A percentile compares a stretch with the other conserved stretches of the same genome.
Evolutionary conservation across 2,113 vertebrate genomes (phyloP).

Genomic region (Argyrosomus japonicus): DNA sequence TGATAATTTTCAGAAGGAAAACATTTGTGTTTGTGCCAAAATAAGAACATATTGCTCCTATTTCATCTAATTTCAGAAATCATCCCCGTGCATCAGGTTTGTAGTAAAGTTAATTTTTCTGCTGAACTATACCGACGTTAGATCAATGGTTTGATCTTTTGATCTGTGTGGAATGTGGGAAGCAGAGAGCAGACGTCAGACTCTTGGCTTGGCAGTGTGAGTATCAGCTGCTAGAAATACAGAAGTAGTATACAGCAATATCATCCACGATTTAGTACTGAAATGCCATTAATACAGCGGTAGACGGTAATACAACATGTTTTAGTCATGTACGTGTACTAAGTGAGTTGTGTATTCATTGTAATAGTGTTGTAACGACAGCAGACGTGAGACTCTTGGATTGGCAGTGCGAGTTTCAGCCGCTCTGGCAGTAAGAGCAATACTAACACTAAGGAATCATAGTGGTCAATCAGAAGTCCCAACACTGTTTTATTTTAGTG

Average conservation of each 20-base stretch:
- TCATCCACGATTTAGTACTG: slow-evolving; percentile 38
- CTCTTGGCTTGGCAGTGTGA: slow-evolving; percentile 85
- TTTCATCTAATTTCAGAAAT: not conserved
- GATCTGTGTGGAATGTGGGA: slow-evolving; percentile 82
- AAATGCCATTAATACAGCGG: slow-evolving; percentile 34
- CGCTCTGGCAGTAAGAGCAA: slow-evolving; percentile 78
- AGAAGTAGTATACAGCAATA: slow-evolving; percentile 44
- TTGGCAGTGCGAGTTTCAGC: slow-evolving; percentile 85
- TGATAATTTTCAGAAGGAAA: slow-evolving; percentile 17
- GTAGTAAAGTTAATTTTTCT: slow-evolving; percentile 19
- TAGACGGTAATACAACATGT: slow-evolving; percentile 23
- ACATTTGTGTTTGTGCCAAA: not conserved
- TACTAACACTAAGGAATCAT: slow-evolving; percentile 57
- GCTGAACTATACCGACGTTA: slow-evolving; percentile 21
- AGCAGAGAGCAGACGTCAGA: slow-evolving; percentile 71
- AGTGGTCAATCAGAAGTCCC: slow-evolving; percentile 43
- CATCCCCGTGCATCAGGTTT: not conserved
- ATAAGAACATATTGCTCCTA: not conserved
- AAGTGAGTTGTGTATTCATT: slow-evolving; percentile 31
- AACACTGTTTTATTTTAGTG: slow-evolving; percentile 27
- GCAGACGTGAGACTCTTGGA: slow-evolving; percentile 83
- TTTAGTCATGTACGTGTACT: slow-evolving; percentile 8
- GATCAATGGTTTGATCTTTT: slow-evolving; percentile 30
- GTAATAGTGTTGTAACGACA: slow-evolving; percentile 58
- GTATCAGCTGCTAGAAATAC: slow-evolving; percentile 66